Evolutionary conservation across 2,888 invertebrate genomes (phyloP).

Genomic region (Mimumesa dahlbomi): DNA sequence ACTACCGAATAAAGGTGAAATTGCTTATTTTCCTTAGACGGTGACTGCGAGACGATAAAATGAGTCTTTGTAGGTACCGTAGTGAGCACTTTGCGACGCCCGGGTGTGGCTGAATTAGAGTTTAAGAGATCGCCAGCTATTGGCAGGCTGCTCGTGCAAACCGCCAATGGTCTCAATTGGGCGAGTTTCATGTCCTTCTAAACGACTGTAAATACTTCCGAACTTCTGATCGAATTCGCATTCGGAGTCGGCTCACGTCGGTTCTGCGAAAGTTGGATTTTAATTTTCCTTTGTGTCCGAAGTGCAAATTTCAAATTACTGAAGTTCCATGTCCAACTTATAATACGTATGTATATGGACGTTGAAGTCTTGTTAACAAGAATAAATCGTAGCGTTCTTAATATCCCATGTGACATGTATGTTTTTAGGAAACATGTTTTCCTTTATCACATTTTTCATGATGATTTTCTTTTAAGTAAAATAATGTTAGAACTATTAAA

Average conservation of each 20-base stretch:
- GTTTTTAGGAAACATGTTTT: too few species aligned
- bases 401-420: too few species aligned
- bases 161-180: constrained; percentile 49
- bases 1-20: constrained; percentile 45
- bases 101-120: constrained; percentile 59
- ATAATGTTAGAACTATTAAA: too few species aligned
- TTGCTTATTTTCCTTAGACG: constrained; percentile 54
- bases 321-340: not conserved
- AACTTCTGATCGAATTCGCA: constrained; percentile 27
- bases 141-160: constrained; percentile 58
- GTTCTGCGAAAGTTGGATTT: not conserved
- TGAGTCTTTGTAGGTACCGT: constrained; percentile 45
- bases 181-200: constrained; percentile 35
- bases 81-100: constrained; percentile 51
- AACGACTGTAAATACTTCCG: constrained; percentile 40
- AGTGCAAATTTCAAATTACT: not conserved
- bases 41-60: constrained; percentile 49
- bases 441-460: too few species aligned
- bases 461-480: too few species aligned
- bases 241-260: constrained; percentile 20
- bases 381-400: too few species aligned
- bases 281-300: constrained; percentile 1
- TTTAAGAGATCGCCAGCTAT: constrained; percentile 63
- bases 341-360: not conserved
- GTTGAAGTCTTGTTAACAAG: too few species aligned